phyloP scores from a whole-genome alignment of 2,113 vertebrate species.

The Theristicus caerulescens region DNA sequence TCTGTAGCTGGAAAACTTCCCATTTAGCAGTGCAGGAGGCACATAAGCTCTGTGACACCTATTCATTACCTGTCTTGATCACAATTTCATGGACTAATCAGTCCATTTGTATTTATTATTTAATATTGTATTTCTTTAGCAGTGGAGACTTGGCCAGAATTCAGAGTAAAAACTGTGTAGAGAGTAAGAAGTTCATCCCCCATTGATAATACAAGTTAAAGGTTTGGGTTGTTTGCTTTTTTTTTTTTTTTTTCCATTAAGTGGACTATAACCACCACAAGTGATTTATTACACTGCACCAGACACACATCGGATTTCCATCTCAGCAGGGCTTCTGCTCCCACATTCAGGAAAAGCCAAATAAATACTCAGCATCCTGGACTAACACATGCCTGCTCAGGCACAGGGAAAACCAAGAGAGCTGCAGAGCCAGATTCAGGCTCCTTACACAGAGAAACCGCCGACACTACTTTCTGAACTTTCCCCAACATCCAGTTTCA shows the following conservation, averaged over 20 bases:
- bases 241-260: neutral
- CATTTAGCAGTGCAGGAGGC: neutral
- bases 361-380: neutral
- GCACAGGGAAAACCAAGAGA: neutral
- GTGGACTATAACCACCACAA: neutral
- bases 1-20: neutral
- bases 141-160: neutral
- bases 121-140: neutral
- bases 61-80: neutral
- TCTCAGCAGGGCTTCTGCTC: neutral
- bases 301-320: neutral
- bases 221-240: neutral
- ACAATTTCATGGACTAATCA: neutral
- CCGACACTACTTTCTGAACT: neutral
- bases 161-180: neutral
- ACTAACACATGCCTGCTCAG: neutral
- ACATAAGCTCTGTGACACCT: neutral
- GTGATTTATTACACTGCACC: neutral
- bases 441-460: neutral
- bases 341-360: neutral
- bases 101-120: neutral
- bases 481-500: accelerated
- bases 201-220: neutral
- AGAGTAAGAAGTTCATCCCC: neutral
- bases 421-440: neutral